These are phyloP conservation scores for Tolmerus cingulatus DNA, from an alignment of 2,888 invertebrate species.

Conservation along the genomic window DNA sequence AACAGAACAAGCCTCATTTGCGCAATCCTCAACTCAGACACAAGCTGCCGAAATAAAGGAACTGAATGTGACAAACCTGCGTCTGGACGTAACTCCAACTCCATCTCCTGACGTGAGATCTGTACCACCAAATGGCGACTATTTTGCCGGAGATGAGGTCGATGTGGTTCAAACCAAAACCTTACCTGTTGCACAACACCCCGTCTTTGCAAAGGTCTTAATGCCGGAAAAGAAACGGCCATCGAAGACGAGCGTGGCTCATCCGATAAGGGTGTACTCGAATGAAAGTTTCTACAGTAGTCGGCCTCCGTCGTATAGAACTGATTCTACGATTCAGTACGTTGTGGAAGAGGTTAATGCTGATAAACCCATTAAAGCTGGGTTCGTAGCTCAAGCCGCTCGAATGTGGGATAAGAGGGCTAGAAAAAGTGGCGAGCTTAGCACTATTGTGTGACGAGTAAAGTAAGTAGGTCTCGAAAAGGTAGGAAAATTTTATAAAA, in stretches of 20 bases:
- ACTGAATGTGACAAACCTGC: not conserved
- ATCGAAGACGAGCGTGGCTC: conserved; percentile 2
- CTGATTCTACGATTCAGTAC: not conserved
- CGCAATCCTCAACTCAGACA: conserved; percentile 42
- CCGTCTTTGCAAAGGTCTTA: conserved; percentile 49
- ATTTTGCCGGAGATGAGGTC: conserved; percentile 47
- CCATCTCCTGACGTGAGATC: conserved; percentile 41
- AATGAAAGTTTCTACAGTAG: not conserved
- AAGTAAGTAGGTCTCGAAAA: not conserved
- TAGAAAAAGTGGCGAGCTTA: not conserved
- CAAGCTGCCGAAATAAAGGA: not conserved
- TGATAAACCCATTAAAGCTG: conserved; percentile 43
- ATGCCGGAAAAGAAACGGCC: conserved; percentile 48
- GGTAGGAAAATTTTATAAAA: not conserved
- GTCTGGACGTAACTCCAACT: conserved; percentile 29
- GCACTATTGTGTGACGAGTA: conserved; percentile 44
- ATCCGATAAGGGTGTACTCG: not conserved
- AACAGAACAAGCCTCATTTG: conserved; percentile 48
- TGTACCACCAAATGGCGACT: conserved; percentile 47
- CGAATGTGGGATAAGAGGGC: conserved; percentile 50
- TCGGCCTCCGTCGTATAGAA: not conserved
- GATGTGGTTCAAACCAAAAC: conserved; percentile 50
- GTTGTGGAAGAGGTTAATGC: conserved; percentile 40
- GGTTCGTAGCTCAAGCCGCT: conserved; percentile 50
- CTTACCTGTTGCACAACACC: conserved; percentile 48